phyloP scores from a whole-genome alignment of 2,113 vertebrate species.

The Gallinago paraguaiae region DNA sequence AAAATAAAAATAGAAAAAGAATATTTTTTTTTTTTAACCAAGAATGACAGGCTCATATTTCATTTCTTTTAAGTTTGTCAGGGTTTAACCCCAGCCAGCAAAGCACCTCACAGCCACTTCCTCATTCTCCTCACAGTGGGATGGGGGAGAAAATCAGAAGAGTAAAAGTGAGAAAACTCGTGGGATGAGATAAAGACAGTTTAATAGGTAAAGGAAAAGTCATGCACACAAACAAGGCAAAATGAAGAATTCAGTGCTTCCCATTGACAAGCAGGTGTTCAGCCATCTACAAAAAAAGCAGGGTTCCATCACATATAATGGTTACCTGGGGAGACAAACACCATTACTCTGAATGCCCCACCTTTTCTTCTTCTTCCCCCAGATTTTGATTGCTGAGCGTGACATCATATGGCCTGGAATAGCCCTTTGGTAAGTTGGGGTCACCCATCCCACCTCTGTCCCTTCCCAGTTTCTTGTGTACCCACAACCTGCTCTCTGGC shows the following conservation, averaged over 20 bases:
- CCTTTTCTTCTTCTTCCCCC: neutral
- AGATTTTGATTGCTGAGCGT: neutral
- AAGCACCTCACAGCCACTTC: neutral
- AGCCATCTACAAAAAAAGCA: neutral
- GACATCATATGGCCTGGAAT: neutral
- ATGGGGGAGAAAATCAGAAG: neutral
- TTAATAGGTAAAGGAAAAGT: neutral
- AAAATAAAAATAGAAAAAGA: neutral
- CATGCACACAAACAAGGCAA: neutral
- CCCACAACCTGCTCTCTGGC: neutral
- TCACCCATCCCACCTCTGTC: neutral
- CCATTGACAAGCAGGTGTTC: neutral
- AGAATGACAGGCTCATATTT: neutral
- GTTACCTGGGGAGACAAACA: neutral
- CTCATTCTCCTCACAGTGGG: neutral
- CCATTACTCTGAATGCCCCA: neutral
- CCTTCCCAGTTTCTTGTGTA: neutral
- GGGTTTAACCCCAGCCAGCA: neutral
- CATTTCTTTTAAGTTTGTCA: neutral
- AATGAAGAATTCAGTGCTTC: neutral
- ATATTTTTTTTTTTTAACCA: neutral
- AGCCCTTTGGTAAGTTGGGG: neutral
- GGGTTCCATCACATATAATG: neutral
- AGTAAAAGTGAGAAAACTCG: neutral
- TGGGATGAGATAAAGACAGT: neutral